Percentiles rank a stretch among this genome's conserved stretches.
phyloP scores from a whole-genome alignment of 2,113 vertebrate genomes.

The Caracal caracal region DNA sequence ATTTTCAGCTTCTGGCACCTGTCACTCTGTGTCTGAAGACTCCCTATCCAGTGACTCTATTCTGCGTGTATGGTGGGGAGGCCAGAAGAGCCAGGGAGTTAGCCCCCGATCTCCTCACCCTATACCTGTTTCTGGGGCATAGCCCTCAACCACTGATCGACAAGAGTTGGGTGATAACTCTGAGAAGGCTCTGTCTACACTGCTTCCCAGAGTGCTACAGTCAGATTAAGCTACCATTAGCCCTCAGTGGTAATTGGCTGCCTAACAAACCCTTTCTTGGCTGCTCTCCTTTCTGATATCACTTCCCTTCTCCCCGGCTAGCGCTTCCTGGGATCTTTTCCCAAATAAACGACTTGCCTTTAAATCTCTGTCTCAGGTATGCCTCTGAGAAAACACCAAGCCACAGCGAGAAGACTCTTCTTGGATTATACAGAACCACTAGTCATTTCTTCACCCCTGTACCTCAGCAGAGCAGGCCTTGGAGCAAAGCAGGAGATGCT shows the following conservation, averaged over 20 bases:
- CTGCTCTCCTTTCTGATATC: neutral
- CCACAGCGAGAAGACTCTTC: neutral
- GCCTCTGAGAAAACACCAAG: neutral
- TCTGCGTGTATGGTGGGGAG: neutral
- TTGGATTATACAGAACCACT: neutral
- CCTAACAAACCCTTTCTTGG: neutral
- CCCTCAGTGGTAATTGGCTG: neutral
- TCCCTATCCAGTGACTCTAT: neutral
- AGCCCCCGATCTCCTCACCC: neutral
- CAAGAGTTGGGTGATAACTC: neutral
- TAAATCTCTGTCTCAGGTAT: neutral
- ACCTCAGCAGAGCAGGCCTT: neutral
- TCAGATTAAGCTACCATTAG: neutral
- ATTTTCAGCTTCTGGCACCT: neutral
- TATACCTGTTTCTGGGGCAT: neutral
- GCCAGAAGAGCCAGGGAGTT: neutral
- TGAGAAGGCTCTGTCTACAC: neutral
- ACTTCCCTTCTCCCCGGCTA: neutral
- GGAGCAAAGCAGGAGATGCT: neutral
- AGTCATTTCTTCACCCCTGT: neutral
- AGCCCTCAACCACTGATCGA: neutral
- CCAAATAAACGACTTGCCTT: neutral
- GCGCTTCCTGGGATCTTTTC: neutral
- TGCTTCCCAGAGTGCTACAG: neutral
- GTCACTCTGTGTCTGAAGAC: neutral